These are phyloP conservation scores for Polymixis flavicincta DNA, from an alignment of 2,888 invertebrate genomes.

Conservation along the genomic window DNA sequence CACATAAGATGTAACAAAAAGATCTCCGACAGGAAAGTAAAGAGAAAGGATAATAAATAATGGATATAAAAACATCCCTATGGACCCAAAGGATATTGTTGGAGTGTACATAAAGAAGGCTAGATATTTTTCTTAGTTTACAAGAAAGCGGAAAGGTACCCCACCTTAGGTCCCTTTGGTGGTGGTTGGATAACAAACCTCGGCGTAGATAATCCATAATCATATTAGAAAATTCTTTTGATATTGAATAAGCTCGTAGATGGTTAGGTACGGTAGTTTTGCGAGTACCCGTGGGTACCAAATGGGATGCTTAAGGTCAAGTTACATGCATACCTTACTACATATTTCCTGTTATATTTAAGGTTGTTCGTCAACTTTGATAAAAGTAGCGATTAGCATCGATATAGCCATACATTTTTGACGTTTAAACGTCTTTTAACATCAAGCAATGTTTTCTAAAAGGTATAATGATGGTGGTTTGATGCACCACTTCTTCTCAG, in stretches of 20 bases:
- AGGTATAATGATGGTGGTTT: background rate
- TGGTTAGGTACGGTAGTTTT: background rate
- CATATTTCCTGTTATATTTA: background rate
- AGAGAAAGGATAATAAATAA: conserved; percentile 42
- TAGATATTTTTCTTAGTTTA: conserved; percentile 24
- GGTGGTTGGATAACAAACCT: conserved; percentile 16
- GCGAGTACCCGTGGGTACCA: background rate
- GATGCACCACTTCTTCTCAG: too few species aligned
- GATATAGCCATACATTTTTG: background rate
- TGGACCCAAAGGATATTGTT: conserved; percentile 33
- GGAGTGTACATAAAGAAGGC: conserved; percentile 14
- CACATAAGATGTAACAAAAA: background rate
- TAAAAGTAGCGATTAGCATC: background rate
- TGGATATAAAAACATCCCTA: conserved; percentile 34
- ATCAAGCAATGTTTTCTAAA: background rate
- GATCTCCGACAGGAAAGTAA: conserved; percentile 1
- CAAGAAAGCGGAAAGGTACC: conserved; percentile 14
- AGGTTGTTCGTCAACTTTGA: background rate
- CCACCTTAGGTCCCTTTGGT: conserved; percentile 46
- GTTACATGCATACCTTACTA: background rate
- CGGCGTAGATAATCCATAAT: background rate
- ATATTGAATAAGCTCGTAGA: conserved; percentile 3
- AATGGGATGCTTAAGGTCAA: too few species aligned
- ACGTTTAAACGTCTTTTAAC: too few species aligned
- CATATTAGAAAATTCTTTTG: background rate